Base-by-base conservation (phyloP, 2,888 invertebrate genomes). In the Steromphala cineraria region DNA sequence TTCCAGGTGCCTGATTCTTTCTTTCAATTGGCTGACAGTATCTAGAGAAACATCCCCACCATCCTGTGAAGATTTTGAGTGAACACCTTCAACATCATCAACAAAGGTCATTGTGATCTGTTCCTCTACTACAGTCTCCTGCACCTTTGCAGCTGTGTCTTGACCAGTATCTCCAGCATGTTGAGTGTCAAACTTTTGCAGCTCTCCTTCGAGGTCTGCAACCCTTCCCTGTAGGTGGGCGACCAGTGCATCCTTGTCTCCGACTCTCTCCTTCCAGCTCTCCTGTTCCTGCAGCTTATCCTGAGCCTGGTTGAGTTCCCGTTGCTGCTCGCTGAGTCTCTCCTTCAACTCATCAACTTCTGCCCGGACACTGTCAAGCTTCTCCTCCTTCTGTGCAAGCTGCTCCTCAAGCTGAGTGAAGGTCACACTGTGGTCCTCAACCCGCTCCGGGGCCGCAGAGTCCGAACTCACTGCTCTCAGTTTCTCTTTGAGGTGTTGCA, bases 301-400 rank as follows among this genome's bases (percentile, higher is more conserved):
- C 75, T 74, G 71, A 4, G 52, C 24, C 31, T 83, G 79, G 1
- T 56, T 55, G 5, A 85, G 76, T 67, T 82, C 79, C 7, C 31
- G 74, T 13, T 80, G 62, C 78, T 24, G 78, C 28, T 76, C 67
- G 17, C 75, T 53, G n/a, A 86, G 80, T 77, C 88, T 85, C 52
- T 84, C 84, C 81, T 36, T 84, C 75, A 86, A 82, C 71, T 87
- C 85, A 19, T 82, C 84, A 1, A 86, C 81, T 52, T 86, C 79
- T 31, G 55, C 67, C 28, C 19, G 36, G 0, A 71, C 76, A 55
- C 31, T 76, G 62, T 80, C 40, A 52, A 84, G 74, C 52, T 81
- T 53, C 19, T 67, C 71, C 19, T 78, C 62, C 53, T 80, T 71
- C 74, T 82, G 80, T 15, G 36, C n/a, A 3, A 80, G 67, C 21